Evolutionary conservation across 2,888 invertebrate species (phyloP), one percentile per base, ranked within the genome.

Genomic region (Glaucopsyche alexis): DNA sequence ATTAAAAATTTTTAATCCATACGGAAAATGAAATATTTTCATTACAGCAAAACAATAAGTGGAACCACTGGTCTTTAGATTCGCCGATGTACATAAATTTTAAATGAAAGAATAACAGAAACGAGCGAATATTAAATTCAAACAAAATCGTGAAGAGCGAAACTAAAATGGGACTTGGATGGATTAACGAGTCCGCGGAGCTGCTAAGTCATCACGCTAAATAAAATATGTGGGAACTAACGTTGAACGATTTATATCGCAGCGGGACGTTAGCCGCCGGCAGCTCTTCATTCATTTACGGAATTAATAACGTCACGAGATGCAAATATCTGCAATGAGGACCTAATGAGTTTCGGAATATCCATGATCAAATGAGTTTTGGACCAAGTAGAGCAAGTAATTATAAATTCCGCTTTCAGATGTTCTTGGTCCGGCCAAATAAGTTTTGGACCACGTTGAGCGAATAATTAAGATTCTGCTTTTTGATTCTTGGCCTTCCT

Each of bases 231-330:
- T 78, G 78, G 76, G 74, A 74, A 77, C 66, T 72, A 67, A 72
- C 50, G 79, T 71, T 76, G 74, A 77, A 81, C 81, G 76, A 87
- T 85, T 87, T 84, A 84, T 84, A 82, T 86, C 86, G 73, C 86
- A 85, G 86, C 87, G 81, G 85, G 87, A 80, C 79, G 80, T 81
- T 80, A 79, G 76, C 52, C n/a, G 40, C 9, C 55, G 65, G 84
- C 82, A 83, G 82, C 81, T 82, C 65, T 45, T 64, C 71, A 64
- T 64, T 71, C 29, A 72, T 66, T 66, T 50, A 19, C 66, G 29
- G 50, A 49, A 73, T 70, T 55, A 42, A 71, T 71, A 29, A 42
- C 67, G 14, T 50, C 19, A 65, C 49, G 65, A 71, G 45, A 69
- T 55, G 60, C 71, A 71, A 29, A 71, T 60, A 71, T 71, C 60